phyloP scores from a whole-genome alignment of 2,888 invertebrate genomes.

The Lochmaea capreae region DNA sequence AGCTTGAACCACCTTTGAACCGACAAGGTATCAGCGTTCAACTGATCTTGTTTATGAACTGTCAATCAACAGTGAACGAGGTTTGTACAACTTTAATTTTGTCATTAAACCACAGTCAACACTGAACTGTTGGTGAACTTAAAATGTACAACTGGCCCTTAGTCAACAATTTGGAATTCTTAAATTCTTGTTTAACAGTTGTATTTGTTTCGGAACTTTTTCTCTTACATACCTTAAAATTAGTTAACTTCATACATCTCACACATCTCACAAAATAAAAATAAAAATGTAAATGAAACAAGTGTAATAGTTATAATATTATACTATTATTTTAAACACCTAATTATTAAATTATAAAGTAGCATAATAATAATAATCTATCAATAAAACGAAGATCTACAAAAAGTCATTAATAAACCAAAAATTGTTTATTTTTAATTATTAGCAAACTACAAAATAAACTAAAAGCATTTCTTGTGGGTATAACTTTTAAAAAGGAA shows the following conservation, averaged over 20 bases:
- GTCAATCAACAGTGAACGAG: too few species aligned
- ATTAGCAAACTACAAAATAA: slow-evolving; percentile 23
- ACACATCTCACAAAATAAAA: background rate
- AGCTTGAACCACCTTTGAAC: too few species aligned
- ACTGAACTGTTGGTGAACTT: too few species aligned
- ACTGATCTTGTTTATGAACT: too few species aligned
- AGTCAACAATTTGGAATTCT: too few species aligned
- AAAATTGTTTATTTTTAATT: background rate
- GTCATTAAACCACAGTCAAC: too few species aligned
- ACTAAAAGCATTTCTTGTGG: slow-evolving; percentile 18
- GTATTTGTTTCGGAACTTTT: too few species aligned
- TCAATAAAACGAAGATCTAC: slow-evolving; percentile 2
- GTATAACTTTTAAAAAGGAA: background rate
- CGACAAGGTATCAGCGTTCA: too few species aligned
- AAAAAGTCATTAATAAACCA: background rate
- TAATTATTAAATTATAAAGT: slow-evolving; percentile 29
- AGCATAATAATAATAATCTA: slow-evolving; percentile 7
- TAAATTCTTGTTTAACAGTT: too few species aligned
- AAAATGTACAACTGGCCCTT: too few species aligned
- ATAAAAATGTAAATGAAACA: slow-evolving; percentile 12
- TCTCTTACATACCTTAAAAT: background rate
- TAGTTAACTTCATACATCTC: background rate
- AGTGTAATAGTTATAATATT: slow-evolving; percentile 4
- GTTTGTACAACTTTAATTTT: too few species aligned
- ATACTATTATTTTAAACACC: slow-evolving; percentile 23